These are phyloP conservation scores for Caerostris extrusa DNA, from an alignment of 1,140 invertebrate genomes.

Conservation along the genomic window DNA sequence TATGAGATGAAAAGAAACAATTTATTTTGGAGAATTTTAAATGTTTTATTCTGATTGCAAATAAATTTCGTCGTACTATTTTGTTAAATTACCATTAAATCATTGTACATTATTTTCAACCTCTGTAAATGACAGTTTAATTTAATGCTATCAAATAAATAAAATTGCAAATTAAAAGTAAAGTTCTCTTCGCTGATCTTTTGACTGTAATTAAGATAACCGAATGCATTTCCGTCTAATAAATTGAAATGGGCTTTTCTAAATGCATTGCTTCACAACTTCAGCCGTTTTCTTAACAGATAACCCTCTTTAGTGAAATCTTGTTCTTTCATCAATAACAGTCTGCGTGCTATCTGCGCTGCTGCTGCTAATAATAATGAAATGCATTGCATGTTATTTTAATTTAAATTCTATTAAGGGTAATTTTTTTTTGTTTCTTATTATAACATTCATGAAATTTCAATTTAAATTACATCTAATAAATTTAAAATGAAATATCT, in stretches of 20 bases:
- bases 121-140: slow-evolving; percentile 51
- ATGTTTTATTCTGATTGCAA: background rate
- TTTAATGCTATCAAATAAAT: slow-evolving; percentile 21
- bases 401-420: background rate
- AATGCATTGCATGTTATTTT: background rate
- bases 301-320: background rate
- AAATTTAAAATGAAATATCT: too few relatives aligned
- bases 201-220: slow-evolving; percentile 52
- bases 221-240: slow-evolving; percentile 31
- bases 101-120: slow-evolving; percentile 26
- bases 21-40: background rate
- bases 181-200: slow-evolving; percentile 22
- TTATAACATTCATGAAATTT: too few relatives aligned
- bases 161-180: slow-evolving; percentile 59
- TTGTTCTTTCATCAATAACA: background rate
- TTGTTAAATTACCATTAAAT: slow-evolving; percentile 46
- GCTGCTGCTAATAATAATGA: too few relatives aligned
- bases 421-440: background rate
- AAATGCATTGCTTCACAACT: background rate
- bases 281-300: slow-evolving; percentile 3
- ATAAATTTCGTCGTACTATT: slow-evolving; percentile 22
- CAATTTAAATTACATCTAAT: too few relatives aligned
- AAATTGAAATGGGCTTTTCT: slow-evolving; percentile 26
- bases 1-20: background rate
- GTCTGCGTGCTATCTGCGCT: too few relatives aligned